phyloP scores from a whole-genome alignment of 2,888 invertebrate genomes.

The Tetropium fuscum region DNA sequence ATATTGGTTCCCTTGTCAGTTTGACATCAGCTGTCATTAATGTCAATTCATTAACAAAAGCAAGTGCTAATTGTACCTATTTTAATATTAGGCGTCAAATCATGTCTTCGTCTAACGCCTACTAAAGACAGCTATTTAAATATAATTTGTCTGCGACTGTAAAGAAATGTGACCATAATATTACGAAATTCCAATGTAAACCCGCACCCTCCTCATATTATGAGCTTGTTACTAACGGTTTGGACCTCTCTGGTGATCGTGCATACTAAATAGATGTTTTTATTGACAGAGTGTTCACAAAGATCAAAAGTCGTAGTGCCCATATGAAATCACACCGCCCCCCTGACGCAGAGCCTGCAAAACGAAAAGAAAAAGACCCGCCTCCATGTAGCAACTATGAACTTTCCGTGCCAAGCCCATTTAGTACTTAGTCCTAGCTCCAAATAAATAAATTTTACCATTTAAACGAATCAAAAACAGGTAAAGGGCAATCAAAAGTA shows the following conservation, averaged over 20 bases:
- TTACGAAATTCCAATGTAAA: too few species aligned
- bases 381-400: slow-evolving; percentile 50
- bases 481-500: slow-evolving; percentile 61
- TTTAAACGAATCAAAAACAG: slow-evolving; percentile 53
- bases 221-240: too few species aligned
- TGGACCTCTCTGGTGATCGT: slow-evolving; percentile 29
- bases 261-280: slow-evolving; percentile 28
- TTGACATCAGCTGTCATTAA: too few species aligned
- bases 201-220: too few species aligned
- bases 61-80: too few species aligned
- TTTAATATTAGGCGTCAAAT: too few species aligned
- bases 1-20: too few species aligned
- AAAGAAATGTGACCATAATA: too few species aligned
- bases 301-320: slow-evolving; percentile 98
- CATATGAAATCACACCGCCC: slow-evolving; percentile 99
- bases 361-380: slow-evolving; percentile 48
- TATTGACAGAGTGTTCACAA: slow-evolving; percentile 89
- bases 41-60: too few species aligned
- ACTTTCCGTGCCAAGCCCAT: slow-evolving; percentile 64
- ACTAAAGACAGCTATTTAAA: too few species aligned
- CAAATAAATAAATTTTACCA: slow-evolving; percentile 24
- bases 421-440: slow-evolving; percentile 59
- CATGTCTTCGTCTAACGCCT: too few species aligned
- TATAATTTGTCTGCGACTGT: too few species aligned
- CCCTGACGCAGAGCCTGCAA: slow-evolving; percentile 80